These are phyloP conservation scores for Dryobates pubescens DNA, from an alignment of 2,797 vertebrate species.

Conservation along the genomic window DNA sequence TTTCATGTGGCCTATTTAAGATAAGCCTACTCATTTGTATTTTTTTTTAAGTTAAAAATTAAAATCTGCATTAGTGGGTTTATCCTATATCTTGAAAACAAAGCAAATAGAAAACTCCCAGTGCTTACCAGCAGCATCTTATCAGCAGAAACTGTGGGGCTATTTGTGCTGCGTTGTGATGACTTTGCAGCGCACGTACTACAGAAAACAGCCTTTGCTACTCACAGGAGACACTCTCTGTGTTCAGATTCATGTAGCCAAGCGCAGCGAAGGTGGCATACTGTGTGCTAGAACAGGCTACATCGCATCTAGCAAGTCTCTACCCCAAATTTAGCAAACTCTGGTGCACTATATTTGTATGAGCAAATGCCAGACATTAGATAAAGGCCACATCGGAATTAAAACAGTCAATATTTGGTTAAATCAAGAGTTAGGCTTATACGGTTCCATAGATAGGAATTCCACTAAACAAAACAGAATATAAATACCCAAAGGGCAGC, in stretches of 20 bases:
- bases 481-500: not conserved
- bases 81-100: not conserved
- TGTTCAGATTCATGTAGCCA: not conserved
- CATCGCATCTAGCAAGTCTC: not conserved
- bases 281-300: not conserved
- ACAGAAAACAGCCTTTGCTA: not conserved
- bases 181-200: not conserved
- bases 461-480: not conserved
- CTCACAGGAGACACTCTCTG: not conserved
- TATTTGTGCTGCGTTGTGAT: not conserved
- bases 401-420: not conserved
- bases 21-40: not conserved
- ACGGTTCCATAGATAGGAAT: not conserved
- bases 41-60: conserved; percentile 5
- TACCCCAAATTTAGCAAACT: not conserved
- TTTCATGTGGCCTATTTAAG: not conserved
- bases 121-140: not conserved
- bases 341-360: fast-evolving
- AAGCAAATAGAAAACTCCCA: not conserved
- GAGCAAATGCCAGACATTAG: not conserved
- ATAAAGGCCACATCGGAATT: not conserved
- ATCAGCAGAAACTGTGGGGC: not conserved
- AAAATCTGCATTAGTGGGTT: not conserved
- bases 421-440: not conserved
- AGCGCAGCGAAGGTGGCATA: not conserved